phyloP scores from a whole-genome alignment of 2,113 vertebrate species.

The Amphilophus citrinellus region DNA sequence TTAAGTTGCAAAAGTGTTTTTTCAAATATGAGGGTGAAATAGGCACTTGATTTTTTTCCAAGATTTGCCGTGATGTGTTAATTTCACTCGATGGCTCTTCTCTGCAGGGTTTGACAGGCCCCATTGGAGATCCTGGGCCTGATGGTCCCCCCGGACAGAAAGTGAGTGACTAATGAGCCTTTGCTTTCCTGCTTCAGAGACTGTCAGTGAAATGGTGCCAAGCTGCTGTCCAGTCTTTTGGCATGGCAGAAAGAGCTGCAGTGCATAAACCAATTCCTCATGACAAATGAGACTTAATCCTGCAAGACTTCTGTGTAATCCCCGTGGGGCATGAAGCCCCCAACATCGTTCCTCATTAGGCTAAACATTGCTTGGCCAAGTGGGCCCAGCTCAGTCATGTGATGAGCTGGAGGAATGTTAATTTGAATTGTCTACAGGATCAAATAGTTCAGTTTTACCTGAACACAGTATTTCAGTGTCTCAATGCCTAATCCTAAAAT shows the following conservation, averaged over 20 bases:
- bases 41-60: not conserved
- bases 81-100: conserved; percentile 54
- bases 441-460: conserved; percentile 19
- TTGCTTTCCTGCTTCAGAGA: conserved; percentile 59
- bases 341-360: conserved; percentile 74
- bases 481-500: not conserved
- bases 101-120: conserved; percentile 92
- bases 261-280: conserved; percentile 76
- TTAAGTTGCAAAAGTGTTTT: not conserved
- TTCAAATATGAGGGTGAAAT: not conserved
- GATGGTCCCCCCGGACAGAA: conserved; percentile 91
- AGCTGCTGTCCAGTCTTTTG: conserved; percentile 60
- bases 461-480: not conserved
- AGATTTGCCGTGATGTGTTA: conserved; percentile 42
- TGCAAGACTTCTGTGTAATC: conserved; percentile 71
- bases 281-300: conserved; percentile 82
- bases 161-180: conserved; percentile 83
- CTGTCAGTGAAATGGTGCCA: conserved; percentile 57
- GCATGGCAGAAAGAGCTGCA: conserved; percentile 46
- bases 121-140: conserved; percentile 87
- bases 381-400: conserved; percentile 66
- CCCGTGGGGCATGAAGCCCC: conserved; percentile 62
- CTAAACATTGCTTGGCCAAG: conserved; percentile 67
- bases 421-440: conserved; percentile 35
- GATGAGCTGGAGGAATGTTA: conserved; percentile 71